phyloP scores from a whole-genome alignment of 2,113 vertebrate genomes.

The Polypterus bichir region DNA sequence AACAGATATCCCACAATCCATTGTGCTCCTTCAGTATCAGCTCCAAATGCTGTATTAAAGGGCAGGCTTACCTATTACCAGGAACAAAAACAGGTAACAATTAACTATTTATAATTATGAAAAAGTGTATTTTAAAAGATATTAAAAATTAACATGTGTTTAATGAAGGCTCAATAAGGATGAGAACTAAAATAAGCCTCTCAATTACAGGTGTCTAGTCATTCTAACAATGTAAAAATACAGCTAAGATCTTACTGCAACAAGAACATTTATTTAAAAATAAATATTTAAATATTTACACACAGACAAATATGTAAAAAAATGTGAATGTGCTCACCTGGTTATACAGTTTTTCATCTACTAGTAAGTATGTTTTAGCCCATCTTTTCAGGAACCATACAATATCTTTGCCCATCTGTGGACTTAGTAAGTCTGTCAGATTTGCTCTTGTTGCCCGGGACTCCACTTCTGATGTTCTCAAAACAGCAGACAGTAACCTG shows the following conservation, averaged over 20 bases:
- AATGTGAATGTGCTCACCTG: slow-evolving; percentile 57
- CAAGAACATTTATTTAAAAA: too few relatives aligned
- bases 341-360: slow-evolving; percentile 91
- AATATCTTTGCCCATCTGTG: slow-evolving; percentile 97
- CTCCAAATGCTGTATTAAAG: slow-evolving; percentile 85
- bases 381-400: slow-evolving; percentile 94
- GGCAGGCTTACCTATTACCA: slow-evolving; percentile 76
- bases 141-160: too few relatives aligned
- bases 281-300: slow-evolving; percentile 4
- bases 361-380: slow-evolving; percentile 90
- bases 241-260: neutral
- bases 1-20: slow-evolving; percentile 97
- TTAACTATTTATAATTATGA: neutral
- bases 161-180: slow-evolving; percentile 20
- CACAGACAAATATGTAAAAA: slow-evolving; percentile 19
- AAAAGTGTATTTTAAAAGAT: too few relatives aligned
- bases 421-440: slow-evolving; percentile 82
- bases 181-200: slow-evolving; percentile 25
- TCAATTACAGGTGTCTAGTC: slow-evolving; percentile 11
- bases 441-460: slow-evolving; percentile 87
- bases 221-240: neutral
- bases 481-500: slow-evolving; percentile 84
- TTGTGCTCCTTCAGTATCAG: slow-evolving; percentile 91
- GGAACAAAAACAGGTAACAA: slow-evolving; percentile 24
- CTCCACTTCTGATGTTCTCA: slow-evolving; percentile 93